Evolutionary conservation across 2,888 invertebrate genomes (phyloP).

Genomic region (Hetaerina titia): DNA sequence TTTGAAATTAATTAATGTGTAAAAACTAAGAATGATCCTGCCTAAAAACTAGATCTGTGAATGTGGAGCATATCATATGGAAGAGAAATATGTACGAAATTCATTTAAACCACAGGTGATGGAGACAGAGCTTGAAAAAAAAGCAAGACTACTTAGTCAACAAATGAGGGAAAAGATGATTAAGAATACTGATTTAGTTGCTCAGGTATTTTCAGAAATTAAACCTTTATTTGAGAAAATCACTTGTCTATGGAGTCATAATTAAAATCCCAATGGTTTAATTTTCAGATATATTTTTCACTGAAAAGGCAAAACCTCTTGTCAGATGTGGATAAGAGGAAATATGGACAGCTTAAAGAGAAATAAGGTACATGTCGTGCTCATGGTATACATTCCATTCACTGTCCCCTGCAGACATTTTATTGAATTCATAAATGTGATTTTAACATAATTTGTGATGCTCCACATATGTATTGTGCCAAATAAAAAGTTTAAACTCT

Average conservation of each 20-base stretch:
- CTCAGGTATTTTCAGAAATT: not conserved
- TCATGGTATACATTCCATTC: not conserved
- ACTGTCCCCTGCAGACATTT: not conserved
- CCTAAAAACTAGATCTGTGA: not conserved
- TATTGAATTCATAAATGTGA: not conserved
- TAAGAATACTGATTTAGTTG: not conserved
- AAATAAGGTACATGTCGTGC: not conserved
- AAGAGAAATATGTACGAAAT: not conserved
- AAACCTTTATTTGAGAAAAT: not conserved
- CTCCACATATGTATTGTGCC: not conserved
- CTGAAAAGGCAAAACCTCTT: not conserved
- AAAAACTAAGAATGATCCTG: not conserved
- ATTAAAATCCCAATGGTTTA: not conserved
- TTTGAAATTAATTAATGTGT: not conserved
- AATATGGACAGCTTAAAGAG: not conserved
- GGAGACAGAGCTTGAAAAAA: not conserved
- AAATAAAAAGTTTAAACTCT: not conserved
- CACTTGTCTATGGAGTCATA: not conserved
- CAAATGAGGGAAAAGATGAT: not conserved
- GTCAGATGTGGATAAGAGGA: not conserved
- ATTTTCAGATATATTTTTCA: conserved; percentile 34
- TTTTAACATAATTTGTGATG: not conserved
- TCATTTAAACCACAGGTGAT: conserved; percentile 22
- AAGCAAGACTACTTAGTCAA: not conserved
- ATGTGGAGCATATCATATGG: not conserved